These are phyloP conservation scores for Amaurobius ferox DNA, from an alignment of 2,888 invertebrate species.

Conservation along the genomic window DNA sequence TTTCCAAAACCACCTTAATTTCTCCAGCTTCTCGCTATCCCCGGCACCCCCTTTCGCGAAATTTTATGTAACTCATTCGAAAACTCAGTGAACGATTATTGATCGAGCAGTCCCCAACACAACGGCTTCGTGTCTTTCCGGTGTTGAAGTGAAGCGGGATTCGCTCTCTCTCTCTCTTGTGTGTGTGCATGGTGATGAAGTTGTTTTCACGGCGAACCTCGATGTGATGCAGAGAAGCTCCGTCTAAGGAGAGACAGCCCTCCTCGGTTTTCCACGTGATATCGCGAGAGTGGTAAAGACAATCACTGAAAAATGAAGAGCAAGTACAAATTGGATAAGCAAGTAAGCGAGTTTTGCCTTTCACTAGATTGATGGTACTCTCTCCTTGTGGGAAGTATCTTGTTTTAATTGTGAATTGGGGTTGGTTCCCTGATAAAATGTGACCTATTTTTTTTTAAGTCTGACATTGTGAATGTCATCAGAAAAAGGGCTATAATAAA, in stretches of 20 bases:
- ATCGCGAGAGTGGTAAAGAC: not conserved
- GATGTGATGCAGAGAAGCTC: not conserved
- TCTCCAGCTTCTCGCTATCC: not conserved
- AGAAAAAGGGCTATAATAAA: not conserved
- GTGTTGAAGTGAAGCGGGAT: not conserved
- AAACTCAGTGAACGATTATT: not conserved
- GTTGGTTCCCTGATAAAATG: not conserved
- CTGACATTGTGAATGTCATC: slow-evolving; percentile 66
- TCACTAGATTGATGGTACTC: too few relatives aligned
- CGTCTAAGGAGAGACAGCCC: not conserved
- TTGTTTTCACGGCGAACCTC: not conserved
- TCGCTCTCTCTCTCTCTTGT: not conserved
- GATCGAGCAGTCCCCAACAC: not conserved
- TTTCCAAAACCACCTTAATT: slow-evolving; percentile 1
- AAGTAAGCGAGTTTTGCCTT: not conserved
- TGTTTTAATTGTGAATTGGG: too few relatives aligned
- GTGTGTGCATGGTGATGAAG: slow-evolving; percentile 2
- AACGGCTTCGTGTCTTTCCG: not conserved
- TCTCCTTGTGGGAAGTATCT: too few relatives aligned
- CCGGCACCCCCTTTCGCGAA: not conserved
- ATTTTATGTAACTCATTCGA: not conserved
- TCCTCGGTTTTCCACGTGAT: not conserved
- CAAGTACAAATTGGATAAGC: not conserved
- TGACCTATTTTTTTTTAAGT: slow-evolving; percentile 29
- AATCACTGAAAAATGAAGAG: not conserved